phyloP scores from a whole-genome alignment of 2,797 vertebrate species.

The Megalops cyprinoides region DNA sequence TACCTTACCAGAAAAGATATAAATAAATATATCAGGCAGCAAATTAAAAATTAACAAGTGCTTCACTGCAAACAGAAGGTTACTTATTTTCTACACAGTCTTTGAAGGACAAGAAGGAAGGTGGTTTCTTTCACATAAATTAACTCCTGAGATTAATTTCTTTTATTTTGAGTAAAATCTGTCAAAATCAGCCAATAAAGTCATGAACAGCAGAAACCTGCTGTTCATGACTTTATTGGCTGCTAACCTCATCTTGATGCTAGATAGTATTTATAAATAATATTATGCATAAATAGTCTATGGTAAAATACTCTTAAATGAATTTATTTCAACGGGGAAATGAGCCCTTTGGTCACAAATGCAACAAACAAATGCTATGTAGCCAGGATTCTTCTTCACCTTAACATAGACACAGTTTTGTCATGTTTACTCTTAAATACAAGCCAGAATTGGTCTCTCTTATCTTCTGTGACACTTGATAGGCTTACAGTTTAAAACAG shows the following conservation, averaged over 20 bases:
- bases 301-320: conserved; percentile 67
- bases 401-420: too few species aligned
- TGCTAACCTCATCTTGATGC: not conserved
- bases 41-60: conserved; percentile 72
- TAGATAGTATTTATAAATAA: not conserved
- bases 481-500: too few species aligned
- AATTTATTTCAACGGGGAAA: conserved; percentile 71
- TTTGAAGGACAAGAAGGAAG: conserved; percentile 52
- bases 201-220: too few species aligned
- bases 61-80: conserved; percentile 65
- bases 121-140: conserved; percentile 49
- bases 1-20: conserved; percentile 71
- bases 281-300: not conserved
- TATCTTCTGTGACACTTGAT: too few species aligned
- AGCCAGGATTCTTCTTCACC: too few species aligned
- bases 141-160: conserved; percentile 45
- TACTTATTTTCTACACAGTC: conserved; percentile 60
- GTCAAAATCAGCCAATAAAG: too few species aligned
- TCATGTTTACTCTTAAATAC: too few species aligned
- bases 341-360: conserved; percentile 77
- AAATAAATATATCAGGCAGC: conserved; percentile 69
- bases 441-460: too few species aligned
- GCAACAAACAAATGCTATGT: conserved; percentile 63
- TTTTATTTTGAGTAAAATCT: not conserved
- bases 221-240: not conserved